Percentiles rank a stretch among this genome's conserved stretches.
phyloP scores from a whole-genome alignment of 2,888 invertebrate genomes.

The Agrilus mali region DNA sequence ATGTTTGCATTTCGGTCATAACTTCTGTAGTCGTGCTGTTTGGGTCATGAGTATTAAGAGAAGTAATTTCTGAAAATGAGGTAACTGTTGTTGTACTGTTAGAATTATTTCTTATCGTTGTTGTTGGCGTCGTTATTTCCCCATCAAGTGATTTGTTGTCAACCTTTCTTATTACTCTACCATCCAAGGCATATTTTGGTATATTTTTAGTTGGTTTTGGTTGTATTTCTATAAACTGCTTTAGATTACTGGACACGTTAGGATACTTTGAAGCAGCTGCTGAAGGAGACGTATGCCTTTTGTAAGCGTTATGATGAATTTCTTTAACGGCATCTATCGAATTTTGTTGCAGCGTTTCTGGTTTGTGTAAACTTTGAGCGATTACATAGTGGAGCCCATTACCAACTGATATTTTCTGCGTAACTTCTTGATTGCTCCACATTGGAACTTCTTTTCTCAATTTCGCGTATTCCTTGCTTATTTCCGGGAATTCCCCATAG shows the following conservation, averaged over 20 bases:
- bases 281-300: too few species aligned
- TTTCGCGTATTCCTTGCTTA: conserved; percentile 42
- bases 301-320: too few species aligned
- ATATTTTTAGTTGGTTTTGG: too few species aligned
- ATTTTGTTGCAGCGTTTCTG: too few species aligned
- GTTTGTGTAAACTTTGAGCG: conserved; percentile 19
- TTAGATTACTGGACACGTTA: too few species aligned
- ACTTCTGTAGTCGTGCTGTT: too few species aligned
- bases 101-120: conserved; percentile 8
- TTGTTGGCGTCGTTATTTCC: not conserved
- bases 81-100: conserved; percentile 11
- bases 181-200: conserved; percentile 7
- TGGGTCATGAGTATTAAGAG: not conserved
- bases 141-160: conserved; percentile 2
- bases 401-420: conserved; percentile 5
- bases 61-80: conserved; percentile 9
- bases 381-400: conserved; percentile 23
- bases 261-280: too few species aligned
- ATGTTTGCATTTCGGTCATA: too few species aligned
- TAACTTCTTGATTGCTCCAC: conserved; percentile 3
- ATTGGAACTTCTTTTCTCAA: conserved; percentile 34
- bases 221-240: too few species aligned
- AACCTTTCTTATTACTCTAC: conserved; percentile 19
- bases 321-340: too few species aligned
- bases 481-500: conserved; percentile 37